Percentiles rank a stretch among this genome's conserved stretches.
Evolutionary conservation across 2,888 invertebrate genomes (phyloP).

Genomic region (Acholoe squamosa): DNA sequence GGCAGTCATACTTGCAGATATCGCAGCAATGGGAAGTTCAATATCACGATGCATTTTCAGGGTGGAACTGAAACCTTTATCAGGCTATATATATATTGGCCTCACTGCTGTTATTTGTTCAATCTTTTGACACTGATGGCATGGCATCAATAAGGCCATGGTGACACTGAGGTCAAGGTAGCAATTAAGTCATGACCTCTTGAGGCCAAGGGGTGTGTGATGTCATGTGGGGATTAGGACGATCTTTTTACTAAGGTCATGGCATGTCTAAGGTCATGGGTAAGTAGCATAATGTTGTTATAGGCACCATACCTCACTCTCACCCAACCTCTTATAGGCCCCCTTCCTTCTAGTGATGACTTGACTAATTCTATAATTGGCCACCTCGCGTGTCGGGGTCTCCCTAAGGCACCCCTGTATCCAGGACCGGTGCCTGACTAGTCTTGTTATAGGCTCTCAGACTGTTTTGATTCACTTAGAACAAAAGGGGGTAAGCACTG

Average conservation of each 20-base stretch:
- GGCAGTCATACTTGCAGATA: too few species aligned
- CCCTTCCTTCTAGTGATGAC: too few species aligned
- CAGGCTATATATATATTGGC: too few species aligned
- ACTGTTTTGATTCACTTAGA: background rate
- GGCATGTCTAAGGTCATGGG: background rate
- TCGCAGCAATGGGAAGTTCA: too few species aligned
- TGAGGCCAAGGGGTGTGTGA: background rate
- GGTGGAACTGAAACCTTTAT: too few species aligned
- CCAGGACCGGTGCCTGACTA: background rate
- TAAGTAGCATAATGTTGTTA: too few species aligned
- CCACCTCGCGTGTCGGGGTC: constrained; percentile 4
- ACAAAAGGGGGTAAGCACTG: background rate
- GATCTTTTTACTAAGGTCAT: background rate
- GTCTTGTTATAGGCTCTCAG: background rate
- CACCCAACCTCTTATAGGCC: too few species aligned
- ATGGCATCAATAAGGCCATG: background rate
- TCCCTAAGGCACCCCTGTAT: background rate
- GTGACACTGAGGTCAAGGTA: background rate
- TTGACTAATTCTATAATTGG: background rate
- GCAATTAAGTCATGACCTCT: background rate
- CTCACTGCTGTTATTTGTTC: too few species aligned
- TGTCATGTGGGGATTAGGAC: background rate
- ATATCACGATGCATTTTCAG: too few species aligned
- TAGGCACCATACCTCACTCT: too few species aligned
- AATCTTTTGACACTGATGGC: too few species aligned